phyloP scores from a whole-genome alignment of 2,797 vertebrate genomes.

The Anniella stebbinsi region DNA sequence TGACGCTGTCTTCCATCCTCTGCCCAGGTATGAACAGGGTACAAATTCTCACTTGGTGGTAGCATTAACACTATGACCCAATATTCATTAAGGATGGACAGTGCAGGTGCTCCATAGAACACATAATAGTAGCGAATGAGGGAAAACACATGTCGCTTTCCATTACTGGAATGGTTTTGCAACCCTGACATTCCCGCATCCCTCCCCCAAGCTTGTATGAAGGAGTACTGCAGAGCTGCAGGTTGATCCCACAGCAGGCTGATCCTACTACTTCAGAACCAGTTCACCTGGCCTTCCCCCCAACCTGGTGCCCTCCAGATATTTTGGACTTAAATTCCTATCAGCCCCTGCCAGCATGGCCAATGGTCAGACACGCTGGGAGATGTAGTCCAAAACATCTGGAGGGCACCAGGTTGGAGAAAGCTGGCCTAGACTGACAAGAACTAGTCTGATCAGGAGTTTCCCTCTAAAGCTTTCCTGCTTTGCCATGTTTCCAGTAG shows the following conservation, averaged over 20 bases:
- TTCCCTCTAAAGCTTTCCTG: neutral
- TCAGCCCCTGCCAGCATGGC: too few species aligned
- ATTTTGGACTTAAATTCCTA: too few species aligned
- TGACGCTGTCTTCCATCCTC: slow-evolving; percentile 84
- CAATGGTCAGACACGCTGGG: neutral
- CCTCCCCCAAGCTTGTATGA: neutral
- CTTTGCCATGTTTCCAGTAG: accelerated
- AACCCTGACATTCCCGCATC: neutral
- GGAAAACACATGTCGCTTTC: too few species aligned
- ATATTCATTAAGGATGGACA: neutral
- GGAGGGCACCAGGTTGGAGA: too few species aligned
- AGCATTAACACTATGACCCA: neutral
- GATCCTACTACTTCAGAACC: too few species aligned
- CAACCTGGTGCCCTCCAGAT: too few species aligned
- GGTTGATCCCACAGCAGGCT: neutral
- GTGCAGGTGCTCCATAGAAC: neutral
- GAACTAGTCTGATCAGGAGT: neutral
- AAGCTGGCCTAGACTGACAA: neutral
- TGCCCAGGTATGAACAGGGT: slow-evolving; percentile 82
- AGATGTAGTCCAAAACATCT: neutral
- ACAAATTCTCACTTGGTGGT: neutral
- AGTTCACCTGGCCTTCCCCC: neutral
- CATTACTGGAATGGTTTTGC: neutral
- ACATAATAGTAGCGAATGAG: neutral
- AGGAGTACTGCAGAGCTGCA: neutral